Conservation (phyloP, 2,797 vertebrate genomes). For the Catharus ustulatus region DNA sequence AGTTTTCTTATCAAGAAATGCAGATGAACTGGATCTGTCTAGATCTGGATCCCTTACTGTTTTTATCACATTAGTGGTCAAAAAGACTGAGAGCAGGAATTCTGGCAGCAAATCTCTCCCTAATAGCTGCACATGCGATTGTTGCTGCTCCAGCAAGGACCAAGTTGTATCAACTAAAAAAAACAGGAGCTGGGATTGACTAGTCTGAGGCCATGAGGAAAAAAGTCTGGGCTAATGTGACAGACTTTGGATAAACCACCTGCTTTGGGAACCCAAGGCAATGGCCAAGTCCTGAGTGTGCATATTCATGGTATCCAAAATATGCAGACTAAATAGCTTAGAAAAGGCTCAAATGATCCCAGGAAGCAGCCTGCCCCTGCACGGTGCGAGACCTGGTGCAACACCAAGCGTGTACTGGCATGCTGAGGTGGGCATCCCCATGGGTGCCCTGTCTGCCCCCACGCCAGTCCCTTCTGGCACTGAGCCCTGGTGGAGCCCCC, state of each 20-base stretch:
- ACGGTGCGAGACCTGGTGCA: fast-evolving
- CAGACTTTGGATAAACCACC: not conserved
- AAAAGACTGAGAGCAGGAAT: not conserved
- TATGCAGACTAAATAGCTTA: constrained; percentile 18
- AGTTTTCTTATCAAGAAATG: not conserved
- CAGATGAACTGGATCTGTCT: not conserved
- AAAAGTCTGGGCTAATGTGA: not conserved
- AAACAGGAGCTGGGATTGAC: not conserved
- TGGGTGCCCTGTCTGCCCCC: too few relatives aligned
- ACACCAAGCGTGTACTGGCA: fast-evolving
- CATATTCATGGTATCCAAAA: not conserved
- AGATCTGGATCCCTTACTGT: not conserved
- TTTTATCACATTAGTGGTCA: not conserved
- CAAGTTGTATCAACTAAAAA: not conserved
- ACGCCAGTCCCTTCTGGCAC: not conserved
- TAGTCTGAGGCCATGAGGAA: not conserved
- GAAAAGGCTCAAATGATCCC: not conserved
- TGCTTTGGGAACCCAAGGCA: not conserved
- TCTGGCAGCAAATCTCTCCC: not conserved
- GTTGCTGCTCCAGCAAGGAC: not conserved
- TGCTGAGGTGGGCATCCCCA: fast-evolving
- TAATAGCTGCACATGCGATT: not conserved
- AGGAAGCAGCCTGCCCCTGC: not conserved
- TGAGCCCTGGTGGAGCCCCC: not conserved
- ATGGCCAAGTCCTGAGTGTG: not conserved